phyloP scores from a whole-genome alignment of 2,113 vertebrate species.

The Casuarius casuarius region DNA sequence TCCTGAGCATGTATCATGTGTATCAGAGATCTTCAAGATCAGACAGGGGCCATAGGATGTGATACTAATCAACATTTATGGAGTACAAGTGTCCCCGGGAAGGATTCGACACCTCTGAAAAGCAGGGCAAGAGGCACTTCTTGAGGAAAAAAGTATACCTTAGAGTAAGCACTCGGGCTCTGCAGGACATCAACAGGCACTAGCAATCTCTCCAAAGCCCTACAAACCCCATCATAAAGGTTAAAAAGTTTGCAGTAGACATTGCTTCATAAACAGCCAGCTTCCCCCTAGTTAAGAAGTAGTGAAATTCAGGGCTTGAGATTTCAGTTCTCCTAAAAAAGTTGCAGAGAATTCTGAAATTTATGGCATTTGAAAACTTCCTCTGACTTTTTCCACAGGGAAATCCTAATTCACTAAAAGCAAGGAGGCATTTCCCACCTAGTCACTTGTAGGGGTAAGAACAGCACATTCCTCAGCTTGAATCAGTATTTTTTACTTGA shows the following conservation, averaged over 20 bases:
- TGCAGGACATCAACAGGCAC: background rate
- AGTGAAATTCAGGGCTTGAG: background rate
- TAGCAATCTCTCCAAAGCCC: background rate
- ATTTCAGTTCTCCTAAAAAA: background rate
- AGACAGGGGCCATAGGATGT: background rate
- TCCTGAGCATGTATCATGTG: background rate
- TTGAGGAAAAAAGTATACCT: background rate
- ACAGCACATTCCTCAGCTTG: background rate
- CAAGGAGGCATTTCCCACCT: background rate
- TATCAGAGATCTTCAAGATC: background rate
- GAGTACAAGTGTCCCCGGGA: background rate
- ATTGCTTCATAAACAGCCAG: fast-evolving
- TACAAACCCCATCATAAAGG: background rate
- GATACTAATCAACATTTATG: background rate
- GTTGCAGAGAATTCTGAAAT: background rate
- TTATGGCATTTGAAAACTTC: background rate
- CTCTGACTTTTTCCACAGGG: background rate
- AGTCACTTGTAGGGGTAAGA: background rate
- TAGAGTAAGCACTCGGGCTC: background rate
- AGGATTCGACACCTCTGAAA: background rate
- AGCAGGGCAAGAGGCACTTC: background rate
- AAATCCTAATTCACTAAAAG: background rate
- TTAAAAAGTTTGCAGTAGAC: background rate
- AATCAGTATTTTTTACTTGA: background rate
- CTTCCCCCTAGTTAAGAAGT: background rate